A percentile compares a stretch with the other conserved stretches of the same genome.
Conservation (phyloP, 92 coral and sea anemone genomes). For the Umimayanthus kanabou region DNA sequence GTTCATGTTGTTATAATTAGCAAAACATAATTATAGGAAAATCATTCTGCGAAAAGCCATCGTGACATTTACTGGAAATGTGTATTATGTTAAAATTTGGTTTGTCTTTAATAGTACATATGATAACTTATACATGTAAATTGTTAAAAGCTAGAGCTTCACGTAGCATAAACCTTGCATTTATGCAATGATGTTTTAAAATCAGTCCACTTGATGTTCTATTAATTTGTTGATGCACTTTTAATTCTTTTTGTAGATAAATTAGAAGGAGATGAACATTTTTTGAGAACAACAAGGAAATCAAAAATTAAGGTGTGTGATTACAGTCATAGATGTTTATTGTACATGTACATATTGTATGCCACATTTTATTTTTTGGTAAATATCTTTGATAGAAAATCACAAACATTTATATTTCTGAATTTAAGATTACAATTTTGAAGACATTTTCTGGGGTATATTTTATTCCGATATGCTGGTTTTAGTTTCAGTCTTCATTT, state of each 20-base stretch:
- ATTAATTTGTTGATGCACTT: background rate
- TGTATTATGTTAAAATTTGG: too few relatives aligned
- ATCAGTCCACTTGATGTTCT: background rate
- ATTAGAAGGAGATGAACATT: conserved; percentile 72
- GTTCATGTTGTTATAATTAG: too few relatives aligned
- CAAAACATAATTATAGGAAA: too few relatives aligned
- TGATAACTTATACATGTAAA: too few relatives aligned
- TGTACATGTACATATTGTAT: background rate
- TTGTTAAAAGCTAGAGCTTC: background rate
- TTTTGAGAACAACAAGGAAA: conserved; percentile 75
- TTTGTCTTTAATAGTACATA: too few relatives aligned
- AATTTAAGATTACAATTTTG: too few relatives aligned
- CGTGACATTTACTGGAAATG: background rate
- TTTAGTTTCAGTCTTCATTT: background rate
- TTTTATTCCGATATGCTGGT: too few relatives aligned
- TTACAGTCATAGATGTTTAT: background rate
- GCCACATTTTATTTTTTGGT: background rate
- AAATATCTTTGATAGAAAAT: background rate
- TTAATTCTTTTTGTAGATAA: conserved; percentile 45
- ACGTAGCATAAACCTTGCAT: conserved; percentile 1
- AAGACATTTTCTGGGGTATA: too few relatives aligned
- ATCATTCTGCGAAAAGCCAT: background rate
- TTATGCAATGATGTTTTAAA: background rate
- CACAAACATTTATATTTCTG: too few relatives aligned
- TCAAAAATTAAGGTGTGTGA: conserved; percentile 68